phyloP scores from a whole-genome alignment of 2,888 invertebrate genomes.

The Tubulanus polymorphus region DNA sequence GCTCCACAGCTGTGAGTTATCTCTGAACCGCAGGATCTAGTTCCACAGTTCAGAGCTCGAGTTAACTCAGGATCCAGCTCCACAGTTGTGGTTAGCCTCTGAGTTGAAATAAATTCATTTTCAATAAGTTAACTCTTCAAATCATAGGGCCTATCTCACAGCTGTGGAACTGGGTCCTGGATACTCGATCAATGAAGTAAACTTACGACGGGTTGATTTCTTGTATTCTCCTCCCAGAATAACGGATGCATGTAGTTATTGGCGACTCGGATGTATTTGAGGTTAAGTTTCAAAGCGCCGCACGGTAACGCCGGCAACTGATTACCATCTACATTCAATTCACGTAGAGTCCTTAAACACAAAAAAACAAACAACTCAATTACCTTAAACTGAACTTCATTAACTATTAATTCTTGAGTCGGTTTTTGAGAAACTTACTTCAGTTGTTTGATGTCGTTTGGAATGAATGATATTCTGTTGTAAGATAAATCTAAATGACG shows the following conservation, averaged over 20 bases:
- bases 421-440: conserved; percentile 31
- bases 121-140: no score
- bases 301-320: conserved; percentile 45
- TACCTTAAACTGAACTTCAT: no score
- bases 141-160: no score
- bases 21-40: no score
- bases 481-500: conserved; percentile 46
- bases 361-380: neutral
- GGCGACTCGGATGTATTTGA: conserved; percentile 37
- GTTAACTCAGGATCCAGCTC: no score
- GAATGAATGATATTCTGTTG: conserved; percentile 42
- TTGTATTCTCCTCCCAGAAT: conserved; percentile 47
- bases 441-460: conserved; percentile 36
- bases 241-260: conserved; percentile 53
- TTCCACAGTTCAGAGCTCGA: no score
- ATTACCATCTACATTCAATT: conserved; percentile 48
- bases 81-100: no score
- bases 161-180: no score
- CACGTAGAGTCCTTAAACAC: conserved; percentile 30
- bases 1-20: no score
- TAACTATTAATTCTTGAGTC: no score
- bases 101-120: no score
- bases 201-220: conserved; percentile 42
- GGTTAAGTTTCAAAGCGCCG: conserved; percentile 29
- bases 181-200: no score